Evolutionary conservation across 1,140 invertebrate genomes (phyloP), one percentile per base, ranked within the genome.

Genomic region (Eufriesea mexicana): DNA sequence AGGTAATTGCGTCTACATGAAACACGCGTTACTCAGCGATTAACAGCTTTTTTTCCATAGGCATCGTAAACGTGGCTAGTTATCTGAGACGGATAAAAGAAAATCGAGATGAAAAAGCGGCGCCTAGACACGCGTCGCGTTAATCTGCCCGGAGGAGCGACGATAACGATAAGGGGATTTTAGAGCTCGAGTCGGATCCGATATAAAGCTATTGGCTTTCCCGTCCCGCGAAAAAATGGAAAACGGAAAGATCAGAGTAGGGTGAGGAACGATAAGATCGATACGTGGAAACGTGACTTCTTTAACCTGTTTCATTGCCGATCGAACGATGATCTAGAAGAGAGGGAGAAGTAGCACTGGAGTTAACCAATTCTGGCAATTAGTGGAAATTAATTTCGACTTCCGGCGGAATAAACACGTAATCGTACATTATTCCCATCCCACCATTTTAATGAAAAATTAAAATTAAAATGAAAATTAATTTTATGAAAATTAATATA

Each of bases 121-220:
- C 79, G 73, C 62, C 72, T 42, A 68, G 25, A 66, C 20, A 35
- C 5, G 14, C 42, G 61, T 20, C 20, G 5, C 23, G 4, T 59
- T 82, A 80, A 80, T 80, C 78, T 54, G 45, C 20, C 47, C 18
- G 16, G 8, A 23, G 20, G 28, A 25, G 2, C 23, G 7, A 2
- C 14, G 25, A 61, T 72, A 67, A 51, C 72, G 79, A 82, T 82
- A 76, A 74, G 18, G 5, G 7, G 7, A 55, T 47, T 49, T n/a
- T 47, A 45, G 2, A 6, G 16, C 18, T 55, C 6, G 35, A n/a
- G 20, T 49, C 16, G 9, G 10, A 5, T 14, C 42, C 20, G 76
- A 79, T 59, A 70, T 6, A 16, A 25, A 68, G 1, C n/a, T 42
- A 64, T 20, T 28, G 7, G 6, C 5, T 54, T 70, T 28, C 20